A percentile compares a stretch with the other conserved stretches of the same genome.
Conservation (phyloP, 1,140 invertebrate species). For the Ectropis grisescens region DNA sequence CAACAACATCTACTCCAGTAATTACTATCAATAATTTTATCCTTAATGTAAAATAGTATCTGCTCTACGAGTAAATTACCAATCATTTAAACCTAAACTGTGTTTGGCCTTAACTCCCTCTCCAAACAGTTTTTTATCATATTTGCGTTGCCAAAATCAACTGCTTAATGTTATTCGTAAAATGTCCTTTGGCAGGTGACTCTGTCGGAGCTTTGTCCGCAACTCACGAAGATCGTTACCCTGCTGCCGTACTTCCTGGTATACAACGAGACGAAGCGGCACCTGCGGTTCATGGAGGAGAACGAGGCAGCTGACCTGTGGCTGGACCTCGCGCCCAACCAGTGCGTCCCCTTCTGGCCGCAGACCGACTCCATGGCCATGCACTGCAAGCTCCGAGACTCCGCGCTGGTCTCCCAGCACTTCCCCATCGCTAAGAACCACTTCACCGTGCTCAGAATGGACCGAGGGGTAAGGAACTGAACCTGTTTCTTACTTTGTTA, state of each 20-base stretch:
- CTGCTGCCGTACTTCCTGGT: conserved; percentile 89
- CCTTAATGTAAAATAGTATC: too few species aligned
- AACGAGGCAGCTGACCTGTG: conserved; percentile 87
- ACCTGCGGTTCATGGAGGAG: conserved; percentile 86
- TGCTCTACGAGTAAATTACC: too few species aligned
- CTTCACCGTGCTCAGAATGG: conserved; percentile 84
- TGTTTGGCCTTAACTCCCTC: too few species aligned
- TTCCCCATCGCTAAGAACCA: conserved; percentile 80
- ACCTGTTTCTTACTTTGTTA: not conserved
- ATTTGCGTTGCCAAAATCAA: too few species aligned
- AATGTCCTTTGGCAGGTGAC: conserved; percentile 72
- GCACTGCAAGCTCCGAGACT: conserved; percentile 84
- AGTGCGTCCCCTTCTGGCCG: conserved; percentile 84
- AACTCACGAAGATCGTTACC: conserved; percentile 87
- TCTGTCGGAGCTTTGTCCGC: conserved; percentile 76
- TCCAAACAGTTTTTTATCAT: too few species aligned
- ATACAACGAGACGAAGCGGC: conserved; percentile 79
- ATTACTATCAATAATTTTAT: too few species aligned
- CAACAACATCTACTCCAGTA: too few species aligned
- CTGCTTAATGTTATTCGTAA: too few species aligned
- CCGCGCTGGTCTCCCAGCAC: conserved; percentile 82
- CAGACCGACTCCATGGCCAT: conserved; percentile 85
- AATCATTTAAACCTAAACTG: too few species aligned
- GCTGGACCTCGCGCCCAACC: conserved; percentile 80
- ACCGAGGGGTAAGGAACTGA: conserved; percentile 78